These are phyloP conservation scores for Carcharodon carcharias DNA, from an alignment of 2,797 vertebrate species.

Conservation along the genomic window DNA sequence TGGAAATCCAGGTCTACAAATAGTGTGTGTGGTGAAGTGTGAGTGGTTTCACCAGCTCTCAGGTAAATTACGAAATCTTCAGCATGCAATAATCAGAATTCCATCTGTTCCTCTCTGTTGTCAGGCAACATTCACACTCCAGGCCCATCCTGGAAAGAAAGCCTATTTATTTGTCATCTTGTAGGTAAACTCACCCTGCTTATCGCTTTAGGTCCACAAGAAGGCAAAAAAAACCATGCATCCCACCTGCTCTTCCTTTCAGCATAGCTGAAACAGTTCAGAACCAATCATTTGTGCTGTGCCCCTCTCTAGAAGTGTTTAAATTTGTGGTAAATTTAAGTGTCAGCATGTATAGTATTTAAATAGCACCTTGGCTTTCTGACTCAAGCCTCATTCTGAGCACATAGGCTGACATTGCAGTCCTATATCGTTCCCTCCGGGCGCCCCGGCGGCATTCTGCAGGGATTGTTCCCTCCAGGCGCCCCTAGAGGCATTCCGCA, in stretches of 20 bases:
- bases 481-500: too few relatives aligned
- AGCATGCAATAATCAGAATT: background rate
- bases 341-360: background rate
- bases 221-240: background rate
- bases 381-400: background rate
- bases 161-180: background rate
- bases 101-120: background rate
- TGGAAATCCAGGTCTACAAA: background rate
- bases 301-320: background rate
- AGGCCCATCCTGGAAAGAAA: background rate
- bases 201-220: background rate
- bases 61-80: background rate
- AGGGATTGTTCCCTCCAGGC: too few relatives aligned
- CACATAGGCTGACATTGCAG: background rate
- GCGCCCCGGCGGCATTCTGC: too few relatives aligned
- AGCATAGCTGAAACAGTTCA: background rate
- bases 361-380: background rate
- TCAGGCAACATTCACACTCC: background rate
- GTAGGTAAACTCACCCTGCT: background rate
- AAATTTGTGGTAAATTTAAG: background rate
- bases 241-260: background rate
- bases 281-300: background rate
- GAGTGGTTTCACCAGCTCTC: background rate
- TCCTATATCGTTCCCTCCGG: background rate
- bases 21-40: background rate